phyloP scores from a whole-genome alignment of 2,113 vertebrate genomes.

The Varanus salvator region DNA sequence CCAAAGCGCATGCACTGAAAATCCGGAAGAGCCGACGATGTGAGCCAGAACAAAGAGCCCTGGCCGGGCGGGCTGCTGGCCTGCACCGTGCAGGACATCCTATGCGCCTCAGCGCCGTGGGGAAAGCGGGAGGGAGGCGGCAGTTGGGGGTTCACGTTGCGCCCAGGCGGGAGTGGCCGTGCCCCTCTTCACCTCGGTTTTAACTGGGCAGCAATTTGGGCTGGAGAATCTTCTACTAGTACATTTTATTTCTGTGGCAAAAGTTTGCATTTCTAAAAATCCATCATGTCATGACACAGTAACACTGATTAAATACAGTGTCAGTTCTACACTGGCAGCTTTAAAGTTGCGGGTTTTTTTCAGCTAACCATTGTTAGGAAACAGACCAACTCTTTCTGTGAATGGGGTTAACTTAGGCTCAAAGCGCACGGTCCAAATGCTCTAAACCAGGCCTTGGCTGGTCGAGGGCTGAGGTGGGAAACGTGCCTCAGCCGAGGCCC shows the following conservation, averaged over 20 bases:
- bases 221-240: background rate
- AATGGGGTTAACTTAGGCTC: background rate
- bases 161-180: background rate
- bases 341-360: background rate
- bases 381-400: background rate
- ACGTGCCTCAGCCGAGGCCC: background rate
- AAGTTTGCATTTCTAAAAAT: background rate
- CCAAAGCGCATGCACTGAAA: too few species aligned
- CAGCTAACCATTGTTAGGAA: background rate
- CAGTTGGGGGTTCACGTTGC: too few species aligned
- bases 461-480: background rate
- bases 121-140: background rate
- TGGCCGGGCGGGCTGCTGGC: background rate
- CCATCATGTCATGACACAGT: background rate
- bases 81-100: background rate
- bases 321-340: background rate
- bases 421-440: background rate
- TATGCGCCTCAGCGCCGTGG: background rate
- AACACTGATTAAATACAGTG: background rate
- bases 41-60: background rate
- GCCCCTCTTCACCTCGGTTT: too few species aligned
- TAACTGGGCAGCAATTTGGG: background rate
- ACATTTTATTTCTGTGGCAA: background rate
- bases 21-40: background rate
- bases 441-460: background rate